Base-by-base conservation (phyloP, 2,113 vertebrate species). In the Xiphias gladius region DNA sequence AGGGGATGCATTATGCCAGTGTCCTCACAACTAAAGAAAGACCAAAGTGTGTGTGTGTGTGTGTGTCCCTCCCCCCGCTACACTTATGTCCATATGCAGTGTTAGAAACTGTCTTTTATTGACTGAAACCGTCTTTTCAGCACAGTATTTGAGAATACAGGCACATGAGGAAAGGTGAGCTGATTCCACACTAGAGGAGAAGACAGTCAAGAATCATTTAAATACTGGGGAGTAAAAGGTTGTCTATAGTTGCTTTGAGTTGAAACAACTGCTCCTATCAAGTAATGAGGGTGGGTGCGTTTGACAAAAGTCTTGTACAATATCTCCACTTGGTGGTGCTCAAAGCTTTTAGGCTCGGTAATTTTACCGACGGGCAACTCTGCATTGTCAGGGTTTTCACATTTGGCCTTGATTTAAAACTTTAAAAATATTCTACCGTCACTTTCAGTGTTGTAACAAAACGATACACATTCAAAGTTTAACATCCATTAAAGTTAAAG, bases 301-400 rank as follows among this genome's bases (percentile, higher is more conserved):
- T 20, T 39, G 26, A 26, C 54, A 19, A 55, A n/a, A 41, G 13
- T 5, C 0, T 28, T 57, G 10, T 22, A 24, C 1, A 37, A 48
- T 64, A 26, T 59, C 17, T 87, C 84, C 90, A 84, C 83, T 58
- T 83, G 68, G 61, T 76, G 76, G 75, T 6, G 76, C 75, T 67
- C 10, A 68, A 46, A 30, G 26, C 57, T 72, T 72, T 50, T 50
- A 62, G 17, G 16, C 17, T 28, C 50, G 13, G 35, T 70, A 69
- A 39, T 50, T 61, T 72, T 14, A 32, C 28, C 69, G 41, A 39
- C 2, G 7, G 32, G 65, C 22, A 39, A 73, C 26, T 57, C 32
- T 20, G 1, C 2, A 70, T 32, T 39, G 41, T n/a, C 26, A 63
- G 26, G 4, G 20, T 26, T 26, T 14, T 16, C 16, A 73, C 11